A percentile compares a stretch with the other conserved stretches of the same genome.
Conservation (phyloP, 2,888 invertebrate genomes). For the Salticus scenicus region DNA sequence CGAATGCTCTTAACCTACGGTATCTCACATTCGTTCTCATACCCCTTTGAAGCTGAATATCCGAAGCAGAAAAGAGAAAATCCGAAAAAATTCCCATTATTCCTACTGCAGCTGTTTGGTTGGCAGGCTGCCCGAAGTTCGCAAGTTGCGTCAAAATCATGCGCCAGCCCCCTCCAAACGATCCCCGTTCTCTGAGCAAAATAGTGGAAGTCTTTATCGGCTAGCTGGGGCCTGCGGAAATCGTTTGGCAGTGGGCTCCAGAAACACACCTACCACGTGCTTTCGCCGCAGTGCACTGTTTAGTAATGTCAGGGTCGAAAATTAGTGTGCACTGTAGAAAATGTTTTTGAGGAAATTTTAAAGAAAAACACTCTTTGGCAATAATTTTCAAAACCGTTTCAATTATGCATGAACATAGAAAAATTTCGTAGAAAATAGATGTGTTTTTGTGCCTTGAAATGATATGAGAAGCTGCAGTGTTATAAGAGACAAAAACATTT, state of each 20-base stretch:
- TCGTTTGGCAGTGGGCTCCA: neutral
- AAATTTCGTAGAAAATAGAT: too few species aligned
- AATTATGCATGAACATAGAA: too few species aligned
- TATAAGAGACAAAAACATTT: too few species aligned
- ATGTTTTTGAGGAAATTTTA: too few species aligned
- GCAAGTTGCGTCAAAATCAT: constrained; percentile 44
- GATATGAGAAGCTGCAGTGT: too few species aligned
- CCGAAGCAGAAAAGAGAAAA: neutral
- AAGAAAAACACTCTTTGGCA: too few species aligned
- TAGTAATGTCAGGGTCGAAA: neutral
- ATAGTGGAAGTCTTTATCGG: neutral
- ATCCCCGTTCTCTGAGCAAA: neutral
- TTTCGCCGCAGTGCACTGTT: neutral
- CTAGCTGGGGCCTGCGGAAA: neutral
- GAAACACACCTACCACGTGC: constrained; percentile 10
- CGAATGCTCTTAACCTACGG: too few species aligned
- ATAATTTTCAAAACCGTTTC: too few species aligned
- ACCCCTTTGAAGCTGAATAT: neutral
- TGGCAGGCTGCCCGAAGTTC: constrained; percentile 36
- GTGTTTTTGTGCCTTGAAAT: too few species aligned
- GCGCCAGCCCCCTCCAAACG: constrained; percentile 29
- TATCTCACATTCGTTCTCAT: too few species aligned
- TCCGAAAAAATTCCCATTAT: neutral
- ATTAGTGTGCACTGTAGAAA: neutral
- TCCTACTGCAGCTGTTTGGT: constrained; percentile 15